Base-by-base conservation (phyloP, 2,888 invertebrate genomes). In the Hypolimnas misippus region DNA sequence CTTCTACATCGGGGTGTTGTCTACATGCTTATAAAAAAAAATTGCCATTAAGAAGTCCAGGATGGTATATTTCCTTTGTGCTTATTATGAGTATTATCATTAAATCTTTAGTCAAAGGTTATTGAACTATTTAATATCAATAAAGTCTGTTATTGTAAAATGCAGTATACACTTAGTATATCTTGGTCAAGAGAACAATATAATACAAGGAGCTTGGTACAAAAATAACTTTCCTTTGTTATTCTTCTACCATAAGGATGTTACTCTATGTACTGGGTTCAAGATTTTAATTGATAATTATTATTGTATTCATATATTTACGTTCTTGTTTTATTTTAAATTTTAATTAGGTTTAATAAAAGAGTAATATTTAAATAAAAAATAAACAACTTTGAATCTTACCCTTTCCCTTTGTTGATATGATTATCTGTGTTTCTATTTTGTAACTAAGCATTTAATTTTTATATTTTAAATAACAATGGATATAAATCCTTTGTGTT, bases 161-260 rank as follows among this genome's bases (percentile, higher is more conserved):
- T 33, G 33, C 0, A 33, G 8, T 33, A 33, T 33, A 12, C 12
- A 33, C 8, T 33, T 10, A 2, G 8, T 8, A 33, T 33, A 33
- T 33, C 33, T 33, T n/a, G n/a, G n/a, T n/a, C n/a, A n/a, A n/a
- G n/a, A n/a, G n/a, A n/a, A n/a, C n/a, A 35, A 35, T n/a, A 38
- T 38, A 38, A 38, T n/a, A n/a, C 35, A 12, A 38, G 35, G 12
- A n/a, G 12, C n/a, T 38, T n/a, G n/a, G n/a, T 38, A n/a, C n/a
- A 12, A 38, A 38, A 38, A 38, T 38, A 38, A 38, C 35, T n/a
- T 38, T 38, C 35, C 35, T 38, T 38, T 38, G 35, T 33, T 33
- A 10, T 12, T 10, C 33, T 38, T 12, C 5, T 25, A 25, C n/a
- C 35, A 12, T 38, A n/a, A n/a, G 35, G 35, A 38, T 38, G 2